Percentiles rank a stretch among this genome's conserved stretches.
These are phyloP conservation scores for Pangasius macronema DNA, from an alignment of 2,797 vertebrate genomes.

Conservation along the genomic window DNA sequence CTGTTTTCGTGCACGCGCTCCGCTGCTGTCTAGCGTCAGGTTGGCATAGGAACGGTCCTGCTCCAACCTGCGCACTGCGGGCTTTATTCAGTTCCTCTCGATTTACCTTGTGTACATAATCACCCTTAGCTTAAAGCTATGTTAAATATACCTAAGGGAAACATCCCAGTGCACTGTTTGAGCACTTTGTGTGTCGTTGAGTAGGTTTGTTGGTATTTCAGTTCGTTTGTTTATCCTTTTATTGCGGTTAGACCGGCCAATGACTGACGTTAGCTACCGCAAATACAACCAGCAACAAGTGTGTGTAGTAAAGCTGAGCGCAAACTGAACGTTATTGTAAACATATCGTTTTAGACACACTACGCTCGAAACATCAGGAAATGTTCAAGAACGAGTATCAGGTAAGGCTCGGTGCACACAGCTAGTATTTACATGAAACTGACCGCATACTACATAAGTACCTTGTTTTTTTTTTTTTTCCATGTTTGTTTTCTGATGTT, in stretches of 20 bases:
- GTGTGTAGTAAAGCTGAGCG: not conserved
- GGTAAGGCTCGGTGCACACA: constrained; percentile 56
- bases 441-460: not conserved
- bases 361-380: constrained; percentile 1
- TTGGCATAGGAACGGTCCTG: not conserved
- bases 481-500: constrained; percentile 2
- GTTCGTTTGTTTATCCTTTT: not conserved
- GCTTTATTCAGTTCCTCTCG: not conserved
- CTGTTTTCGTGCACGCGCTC: not conserved
- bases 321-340: not conserved
- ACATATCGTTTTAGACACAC: not conserved
- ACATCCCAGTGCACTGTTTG: not conserved
- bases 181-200: not conserved
- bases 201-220: not conserved
- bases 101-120: not conserved
- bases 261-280: not conserved
- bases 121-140: not conserved
- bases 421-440: not conserved
- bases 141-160: not conserved
- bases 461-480: not conserved
- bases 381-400: constrained; percentile 79
- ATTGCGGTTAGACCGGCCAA: not conserved
- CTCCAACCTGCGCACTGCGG: not conserved
- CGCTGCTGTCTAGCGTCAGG: not conserved
- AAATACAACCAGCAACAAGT: not conserved